Conservation (phyloP, 2,797 vertebrate genomes). For the Botia kubotai region DNA sequence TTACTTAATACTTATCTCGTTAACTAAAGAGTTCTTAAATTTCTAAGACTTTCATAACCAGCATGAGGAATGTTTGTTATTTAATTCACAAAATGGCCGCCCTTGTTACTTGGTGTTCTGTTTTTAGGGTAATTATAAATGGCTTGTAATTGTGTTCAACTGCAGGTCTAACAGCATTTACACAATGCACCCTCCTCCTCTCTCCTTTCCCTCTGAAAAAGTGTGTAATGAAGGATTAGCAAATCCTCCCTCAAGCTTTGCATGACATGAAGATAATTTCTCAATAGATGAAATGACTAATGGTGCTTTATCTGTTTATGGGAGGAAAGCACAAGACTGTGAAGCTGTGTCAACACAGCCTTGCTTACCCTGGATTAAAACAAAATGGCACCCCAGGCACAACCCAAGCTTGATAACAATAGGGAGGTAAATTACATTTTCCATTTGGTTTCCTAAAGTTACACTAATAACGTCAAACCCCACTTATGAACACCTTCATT, state of each 20-base stretch:
- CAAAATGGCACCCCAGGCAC: slow-evolving; percentile 40
- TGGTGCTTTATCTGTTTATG: slow-evolving; percentile 25
- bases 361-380: slow-evolving; percentile 18
- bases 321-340: slow-evolving; percentile 5
- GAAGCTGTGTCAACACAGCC: neutral
- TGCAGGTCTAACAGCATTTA: slow-evolving; percentile 38
- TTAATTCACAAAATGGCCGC: slow-evolving; percentile 17
- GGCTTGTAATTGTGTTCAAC: slow-evolving; percentile 3
- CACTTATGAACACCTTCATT: slow-evolving; percentile 26
- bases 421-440: slow-evolving; percentile 33
- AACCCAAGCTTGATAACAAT: slow-evolving; percentile 5
- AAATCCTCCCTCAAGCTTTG: neutral
- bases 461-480: slow-evolving; percentile 35
- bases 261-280: slow-evolving; percentile 37
- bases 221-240: slow-evolving; percentile 20
- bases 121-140: slow-evolving; percentile 21
- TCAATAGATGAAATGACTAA: slow-evolving; percentile 29
- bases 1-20: too few relatives aligned
- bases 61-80: neutral
- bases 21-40: neutral
- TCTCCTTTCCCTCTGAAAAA: neutral
- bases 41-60: neutral
- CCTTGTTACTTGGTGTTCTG: neutral
- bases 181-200: slow-evolving; percentile 6
- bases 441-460: slow-evolving; percentile 38